These are phyloP conservation scores for Noctua janthe DNA, from an alignment of 2,888 invertebrate species.

Conservation along the genomic window DNA sequence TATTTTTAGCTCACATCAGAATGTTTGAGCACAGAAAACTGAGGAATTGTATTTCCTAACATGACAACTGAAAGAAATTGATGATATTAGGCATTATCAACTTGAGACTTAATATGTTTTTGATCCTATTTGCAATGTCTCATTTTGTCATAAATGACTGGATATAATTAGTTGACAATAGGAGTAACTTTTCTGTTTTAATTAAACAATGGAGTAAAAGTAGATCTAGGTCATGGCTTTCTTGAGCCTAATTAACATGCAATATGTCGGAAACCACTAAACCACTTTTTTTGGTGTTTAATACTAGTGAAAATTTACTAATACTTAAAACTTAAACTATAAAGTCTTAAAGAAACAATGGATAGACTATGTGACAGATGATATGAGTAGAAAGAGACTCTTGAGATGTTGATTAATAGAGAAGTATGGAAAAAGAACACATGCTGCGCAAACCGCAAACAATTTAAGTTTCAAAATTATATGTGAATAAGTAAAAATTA, in stretches of 20 bases:
- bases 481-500: neutral
- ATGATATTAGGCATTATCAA: neutral
- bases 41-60: neutral
- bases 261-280: conserved; percentile 6
- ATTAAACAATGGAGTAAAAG: conserved; percentile 24
- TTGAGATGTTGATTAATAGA: neutral
- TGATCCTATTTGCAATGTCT: neutral
- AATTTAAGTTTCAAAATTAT: neutral
- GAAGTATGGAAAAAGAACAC: neutral
- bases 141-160: neutral
- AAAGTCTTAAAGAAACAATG: neutral
- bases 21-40: neutral
- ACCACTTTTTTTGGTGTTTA: neutral
- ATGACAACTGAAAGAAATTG: neutral
- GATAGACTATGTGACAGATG: neutral
- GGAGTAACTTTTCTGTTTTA: conserved; percentile 4
- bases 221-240: conserved; percentile 31
- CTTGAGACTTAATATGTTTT: neutral
- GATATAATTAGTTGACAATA: neutral
- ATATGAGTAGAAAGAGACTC: neutral
- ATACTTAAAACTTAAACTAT: neutral
- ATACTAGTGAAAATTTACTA: neutral
- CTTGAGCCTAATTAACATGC: conserved; percentile 29
- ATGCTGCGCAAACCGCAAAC: neutral
- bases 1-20: neutral